Evolutionary conservation across 2,888 invertebrate species (phyloP), one percentile per base, ranked within the genome.

Genomic region (Nyleta sp.): DNA sequence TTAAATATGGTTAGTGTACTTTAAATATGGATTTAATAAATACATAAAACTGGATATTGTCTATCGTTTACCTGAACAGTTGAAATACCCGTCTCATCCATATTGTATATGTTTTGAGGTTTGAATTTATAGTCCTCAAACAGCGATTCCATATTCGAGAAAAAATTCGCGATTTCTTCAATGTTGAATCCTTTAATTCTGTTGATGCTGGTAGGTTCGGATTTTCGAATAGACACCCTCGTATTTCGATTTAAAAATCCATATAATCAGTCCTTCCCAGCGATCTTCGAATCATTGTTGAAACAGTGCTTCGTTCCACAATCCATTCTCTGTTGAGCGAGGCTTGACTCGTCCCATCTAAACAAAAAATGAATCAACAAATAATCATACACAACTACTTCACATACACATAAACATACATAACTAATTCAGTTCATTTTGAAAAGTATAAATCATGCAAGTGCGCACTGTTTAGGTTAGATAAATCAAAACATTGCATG

Each of bases 51-150:
- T 28, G 35, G 35, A 18, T 46, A 44, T 22, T 46, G 24, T 8
- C 4, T 46, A 11, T 46, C n/a, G 5, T 5, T 18, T 40, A 67
- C 46, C 46, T 67, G 38, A 7, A 75, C 60, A 13, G 55, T 68
- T 0, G 88, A 82, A 57, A 91, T 88, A 0, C 90, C 90, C 2
- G 90, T 91, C 85, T 91, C 91, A 62, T 91, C 91, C 48, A 87
- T 83, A 81, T 91, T 91, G 80, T 85, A 91, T 7, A 90, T 86
- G 13, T 80, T 75, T 55, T 76, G 57, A 22, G 84, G 78, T 15
- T 62, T 40, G 71, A 85, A 84, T 44, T 80, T 64, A 46, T 83
- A 52, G 57, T 83, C 82, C 13, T 78, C 68, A 80, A 85, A 82
- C 11, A 62, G 17, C 15, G 20, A 20, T 35, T 38, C 15, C 3